These are phyloP conservation scores for Perdita meconis DNA, from an alignment of 2,888 invertebrate species.

Conservation along the genomic window DNA sequence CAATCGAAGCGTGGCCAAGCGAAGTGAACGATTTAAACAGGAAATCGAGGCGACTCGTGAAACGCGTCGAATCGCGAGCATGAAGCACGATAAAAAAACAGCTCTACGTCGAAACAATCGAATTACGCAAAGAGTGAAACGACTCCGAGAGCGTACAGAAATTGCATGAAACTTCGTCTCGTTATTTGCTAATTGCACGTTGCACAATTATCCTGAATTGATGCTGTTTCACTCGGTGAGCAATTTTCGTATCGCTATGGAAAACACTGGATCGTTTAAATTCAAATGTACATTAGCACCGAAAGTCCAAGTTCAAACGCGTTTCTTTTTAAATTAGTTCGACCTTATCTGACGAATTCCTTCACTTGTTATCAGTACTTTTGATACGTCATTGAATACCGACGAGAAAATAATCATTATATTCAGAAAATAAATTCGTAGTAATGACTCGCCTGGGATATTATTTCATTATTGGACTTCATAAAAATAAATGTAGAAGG, in stretches of 20 bases:
- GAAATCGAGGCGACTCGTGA: constrained; percentile 16
- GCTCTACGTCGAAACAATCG: background rate
- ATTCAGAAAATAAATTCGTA: constrained; percentile 16
- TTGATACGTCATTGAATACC: no score
- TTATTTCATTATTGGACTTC: constrained; percentile 7
- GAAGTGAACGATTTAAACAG: constrained; percentile 29
- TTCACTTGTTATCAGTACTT: no score
- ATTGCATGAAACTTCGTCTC: background rate
- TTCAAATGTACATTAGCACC: no score
- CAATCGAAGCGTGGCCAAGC: constrained; percentile 23
- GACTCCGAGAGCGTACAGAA: background rate
- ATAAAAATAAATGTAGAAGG: constrained; percentile 7
- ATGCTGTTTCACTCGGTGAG: background rate
- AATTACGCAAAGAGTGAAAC: background rate
- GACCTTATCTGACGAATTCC: no score
- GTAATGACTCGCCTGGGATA: constrained; percentile 13
- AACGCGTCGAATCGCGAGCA: background rate
- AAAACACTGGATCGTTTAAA: no score
- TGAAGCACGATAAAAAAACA: background rate
- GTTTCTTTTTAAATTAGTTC: no score
- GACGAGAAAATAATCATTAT: no score
- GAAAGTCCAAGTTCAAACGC: no score
- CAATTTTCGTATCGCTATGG: no score
- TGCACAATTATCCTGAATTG: no score
- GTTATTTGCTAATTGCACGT: background rate